These are phyloP conservation scores for Sapayoa aenigma DNA, from an alignment of 2,113 vertebrate genomes.

Conservation along the genomic window DNA sequence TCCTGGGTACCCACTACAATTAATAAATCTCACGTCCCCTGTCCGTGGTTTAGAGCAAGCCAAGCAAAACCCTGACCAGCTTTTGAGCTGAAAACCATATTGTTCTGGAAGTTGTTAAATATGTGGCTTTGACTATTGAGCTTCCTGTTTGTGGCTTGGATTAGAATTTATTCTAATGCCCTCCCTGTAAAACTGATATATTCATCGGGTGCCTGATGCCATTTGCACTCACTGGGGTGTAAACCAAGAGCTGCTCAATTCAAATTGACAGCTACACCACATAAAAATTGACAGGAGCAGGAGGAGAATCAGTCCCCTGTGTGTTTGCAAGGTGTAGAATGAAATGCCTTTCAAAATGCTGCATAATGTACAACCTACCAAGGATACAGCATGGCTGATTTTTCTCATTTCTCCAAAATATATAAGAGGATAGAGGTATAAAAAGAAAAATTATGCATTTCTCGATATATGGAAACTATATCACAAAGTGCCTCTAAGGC, in stretches of 20 bases:
- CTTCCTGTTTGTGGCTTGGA: not conserved
- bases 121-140: not conserved
- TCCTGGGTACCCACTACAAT: not conserved
- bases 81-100: not conserved
- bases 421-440: not conserved
- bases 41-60: not conserved
- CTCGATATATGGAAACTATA: not conserved
- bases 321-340: not conserved
- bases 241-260: not conserved
- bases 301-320: not conserved
- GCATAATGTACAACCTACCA: not conserved
- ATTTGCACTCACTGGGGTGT: not conserved
- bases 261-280: not conserved
- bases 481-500: not conserved
- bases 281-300: not conserved
- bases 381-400: not conserved
- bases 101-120: not conserved
- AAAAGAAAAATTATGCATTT: not conserved
- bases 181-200: not conserved
- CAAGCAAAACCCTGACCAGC: not conserved
- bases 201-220: not conserved
- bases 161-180: not conserved
- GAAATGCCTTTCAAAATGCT: not conserved
- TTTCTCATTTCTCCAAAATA: not conserved
- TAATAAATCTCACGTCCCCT: not conserved